These are phyloP conservation scores for Virgularia gustaviana DNA, from an alignment of 92 coral and sea anemone species.

Conservation along the genomic window DNA sequence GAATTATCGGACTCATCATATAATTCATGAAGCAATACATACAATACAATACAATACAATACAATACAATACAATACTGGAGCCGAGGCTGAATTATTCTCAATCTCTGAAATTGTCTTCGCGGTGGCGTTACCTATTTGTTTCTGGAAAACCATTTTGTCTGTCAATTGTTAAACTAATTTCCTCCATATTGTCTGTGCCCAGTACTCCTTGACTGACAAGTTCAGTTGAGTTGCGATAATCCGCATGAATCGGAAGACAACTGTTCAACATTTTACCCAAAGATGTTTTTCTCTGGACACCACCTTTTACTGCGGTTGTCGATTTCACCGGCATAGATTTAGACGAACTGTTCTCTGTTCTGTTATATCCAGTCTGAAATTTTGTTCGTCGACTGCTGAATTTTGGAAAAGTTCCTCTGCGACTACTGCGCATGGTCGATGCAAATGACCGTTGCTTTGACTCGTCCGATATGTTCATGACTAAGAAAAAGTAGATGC, in stretches of 20 bases:
- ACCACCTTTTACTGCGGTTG: background rate
- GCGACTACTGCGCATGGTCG: conserved; percentile 28
- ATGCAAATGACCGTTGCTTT: conserved; percentile 17
- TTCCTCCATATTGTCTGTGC: conserved; percentile 12
- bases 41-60: too few species aligned
- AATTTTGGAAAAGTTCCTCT: conserved; percentile 19
- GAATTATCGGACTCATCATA: too few species aligned
- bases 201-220: background rate
- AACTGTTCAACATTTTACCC: background rate
- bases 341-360: background rate
- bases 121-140: background rate
- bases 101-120: background rate
- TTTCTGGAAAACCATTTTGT: background rate
- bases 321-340: conserved; percentile 10
- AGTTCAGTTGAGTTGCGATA: conserved; percentile 8
- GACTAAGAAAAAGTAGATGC: background rate
- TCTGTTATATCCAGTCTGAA: conserved; percentile 5
- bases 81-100: too few species aligned
- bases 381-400: conserved; percentile 24
- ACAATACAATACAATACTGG: too few species aligned
- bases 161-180: background rate
- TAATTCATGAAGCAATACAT: background rate
- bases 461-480: conserved; percentile 16
- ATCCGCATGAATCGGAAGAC: conserved; percentile 13
- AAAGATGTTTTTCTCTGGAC: conserved; percentile 17